Conservation (phyloP, 2,113 vertebrate genomes). For the Ictidomys tridecemlineatus region DNA sequence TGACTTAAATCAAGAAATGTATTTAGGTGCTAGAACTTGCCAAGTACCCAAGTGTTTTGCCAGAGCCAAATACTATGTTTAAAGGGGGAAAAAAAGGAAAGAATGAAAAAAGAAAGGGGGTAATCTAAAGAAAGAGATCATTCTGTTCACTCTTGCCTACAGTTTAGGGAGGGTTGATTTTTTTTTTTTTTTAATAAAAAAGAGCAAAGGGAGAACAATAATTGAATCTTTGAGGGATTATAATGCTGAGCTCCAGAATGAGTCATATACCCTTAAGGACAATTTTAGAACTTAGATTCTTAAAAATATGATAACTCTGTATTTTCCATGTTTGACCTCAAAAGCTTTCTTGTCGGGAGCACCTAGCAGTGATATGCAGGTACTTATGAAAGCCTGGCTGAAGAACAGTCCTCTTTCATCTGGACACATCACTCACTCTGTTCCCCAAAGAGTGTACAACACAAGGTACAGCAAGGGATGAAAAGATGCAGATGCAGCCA, state of each 20-base stretch:
- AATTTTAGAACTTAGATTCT: conserved; percentile 40
- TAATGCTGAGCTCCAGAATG: conserved; percentile 37
- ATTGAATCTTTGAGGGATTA: neutral
- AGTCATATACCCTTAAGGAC: neutral
- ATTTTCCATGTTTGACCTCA: neutral
- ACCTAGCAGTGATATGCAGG: neutral
- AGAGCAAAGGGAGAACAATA: neutral
- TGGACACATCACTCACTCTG: neutral
- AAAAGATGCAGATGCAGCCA: neutral
- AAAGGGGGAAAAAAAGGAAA: too few species aligned
- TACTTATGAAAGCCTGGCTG: neutral
- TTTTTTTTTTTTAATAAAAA: conserved; percentile 13
- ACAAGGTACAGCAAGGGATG: neutral
- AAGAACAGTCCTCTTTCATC: neutral
- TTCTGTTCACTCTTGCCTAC: neutral
- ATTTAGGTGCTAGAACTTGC: conserved; percentile 13
- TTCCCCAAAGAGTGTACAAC: neutral
- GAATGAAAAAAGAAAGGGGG: too few species aligned
- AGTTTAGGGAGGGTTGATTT: neutral
- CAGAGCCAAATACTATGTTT: neutral
- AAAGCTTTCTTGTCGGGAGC: neutral
- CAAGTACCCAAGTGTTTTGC: neutral
- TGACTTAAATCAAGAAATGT: neutral
- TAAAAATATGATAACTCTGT: conserved; percentile 23
- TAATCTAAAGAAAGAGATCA: neutral